Base-by-base conservation (phyloP, 1,140 invertebrate genomes). In the Anoplophora glabripennis region DNA sequence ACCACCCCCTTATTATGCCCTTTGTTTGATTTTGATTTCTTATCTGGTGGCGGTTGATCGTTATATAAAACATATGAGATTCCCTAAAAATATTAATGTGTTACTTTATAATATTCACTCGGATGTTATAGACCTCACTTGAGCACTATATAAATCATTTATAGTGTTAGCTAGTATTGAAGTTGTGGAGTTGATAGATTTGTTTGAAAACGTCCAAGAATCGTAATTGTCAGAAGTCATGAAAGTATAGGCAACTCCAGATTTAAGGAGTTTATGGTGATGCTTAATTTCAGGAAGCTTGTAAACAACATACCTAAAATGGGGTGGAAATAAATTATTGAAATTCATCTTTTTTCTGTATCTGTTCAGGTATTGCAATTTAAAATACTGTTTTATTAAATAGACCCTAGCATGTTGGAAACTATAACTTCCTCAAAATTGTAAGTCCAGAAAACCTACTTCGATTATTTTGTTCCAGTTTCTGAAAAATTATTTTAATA, bases 1-100 rank as follows among this genome's bases (percentile, higher is more conserved):
- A 96, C 73, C 0, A 89, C 84, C 2, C 94, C 93, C 80, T 96
- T 96, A 0, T 91, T 85, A 66, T 95, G 93, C 0, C 92, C 93
- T 66, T 84, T 83, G 33, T 70, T 74, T 41, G 73, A 59, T 59
- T 78, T 76, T 57, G 78, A 68, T n/a, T 76, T 75, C 5, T 76
- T 3, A 7, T 58, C 80, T 46, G 84, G 81, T 14, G 90, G 89
- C 9, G 85, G 83, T 73, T 94, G 84, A 72, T 95, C 93, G 75
- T 94, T 95, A 76, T 95, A 95, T 54, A 92, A 77, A 3, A 89
- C 68, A 70, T 89, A 83, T 14, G 88, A 71, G 14, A 69, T 74
- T 45, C 75, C 73, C 57, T 78, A 72, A 66, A 78, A 56, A 4
- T 60, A 53, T 63, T 64, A 75, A 34, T 34, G 63, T n/a, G 76